Evolutionary conservation across 2,797 vertebrate genomes (phyloP).

Genomic region (Dermochelys coriacea): DNA sequence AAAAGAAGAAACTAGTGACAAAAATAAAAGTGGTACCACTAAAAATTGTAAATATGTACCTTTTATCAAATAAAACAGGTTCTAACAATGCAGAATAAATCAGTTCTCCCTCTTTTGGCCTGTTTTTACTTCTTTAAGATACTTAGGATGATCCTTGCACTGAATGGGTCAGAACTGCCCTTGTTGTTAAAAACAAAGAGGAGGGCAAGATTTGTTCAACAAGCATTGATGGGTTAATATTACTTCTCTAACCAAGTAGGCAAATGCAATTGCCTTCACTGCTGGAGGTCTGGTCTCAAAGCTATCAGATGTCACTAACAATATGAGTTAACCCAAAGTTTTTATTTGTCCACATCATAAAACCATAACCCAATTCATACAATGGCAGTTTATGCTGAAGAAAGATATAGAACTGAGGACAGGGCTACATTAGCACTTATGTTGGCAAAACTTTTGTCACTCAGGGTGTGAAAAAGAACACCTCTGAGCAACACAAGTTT

Average conservation of each 20-base stretch:
- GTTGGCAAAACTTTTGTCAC: too few relatives aligned
- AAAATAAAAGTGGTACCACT: neutral
- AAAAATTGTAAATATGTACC: neutral
- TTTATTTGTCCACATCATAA: rapidly evolving
- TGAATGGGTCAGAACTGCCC: neutral
- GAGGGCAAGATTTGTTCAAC: neutral
- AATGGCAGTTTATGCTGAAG: neutral
- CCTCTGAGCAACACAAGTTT: too few relatives aligned
- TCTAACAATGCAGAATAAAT: neutral
- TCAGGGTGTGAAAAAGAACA: too few relatives aligned
- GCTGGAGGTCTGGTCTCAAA: neutral
- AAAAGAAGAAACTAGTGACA: neutral
- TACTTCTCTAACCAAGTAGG: neutral
- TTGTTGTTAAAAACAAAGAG: neutral
- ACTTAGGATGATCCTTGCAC: neutral
- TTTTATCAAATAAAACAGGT: neutral
- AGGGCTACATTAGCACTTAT: too few relatives aligned
- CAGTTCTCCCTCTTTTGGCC: neutral
- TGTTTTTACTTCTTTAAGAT: neutral
- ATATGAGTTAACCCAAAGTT: neutral
- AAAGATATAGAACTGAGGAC: neutral
- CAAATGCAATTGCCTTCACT: neutral
- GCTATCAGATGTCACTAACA: neutral
- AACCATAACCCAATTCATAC: rapidly evolving
- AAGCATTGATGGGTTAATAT: neutral